phyloP scores from a whole-genome alignment of 2,797 vertebrate species.

The Peromyscus aztecus region DNA sequence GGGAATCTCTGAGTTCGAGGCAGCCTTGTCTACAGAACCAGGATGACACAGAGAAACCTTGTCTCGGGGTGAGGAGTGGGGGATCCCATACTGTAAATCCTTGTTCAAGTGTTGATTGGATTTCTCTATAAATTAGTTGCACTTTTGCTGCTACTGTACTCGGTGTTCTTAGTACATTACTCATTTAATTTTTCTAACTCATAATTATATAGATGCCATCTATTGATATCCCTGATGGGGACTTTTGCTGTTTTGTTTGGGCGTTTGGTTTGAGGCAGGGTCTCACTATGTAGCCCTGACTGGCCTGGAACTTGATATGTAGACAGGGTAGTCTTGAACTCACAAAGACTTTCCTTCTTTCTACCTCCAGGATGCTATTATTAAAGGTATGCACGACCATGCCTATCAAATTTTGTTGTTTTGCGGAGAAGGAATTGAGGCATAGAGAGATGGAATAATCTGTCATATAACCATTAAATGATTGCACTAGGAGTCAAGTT shows the following conservation, averaged over 20 bases:
- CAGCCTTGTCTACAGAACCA: neutral
- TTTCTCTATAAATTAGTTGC: constrained; percentile 40
- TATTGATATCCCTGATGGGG: neutral
- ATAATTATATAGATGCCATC: neutral
- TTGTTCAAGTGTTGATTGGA: neutral
- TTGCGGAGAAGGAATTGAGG: constrained; percentile 56
- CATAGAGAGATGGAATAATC: constrained; percentile 16
- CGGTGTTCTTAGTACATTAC: constrained; percentile 12
- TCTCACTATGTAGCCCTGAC: neutral
- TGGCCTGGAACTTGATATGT: neutral
- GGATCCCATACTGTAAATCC: constrained; percentile 23
- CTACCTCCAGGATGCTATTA: neutral
- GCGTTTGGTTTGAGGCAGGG: neutral
- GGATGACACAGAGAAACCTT: neutral
- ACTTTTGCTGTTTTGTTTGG: neutral
- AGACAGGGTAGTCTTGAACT: neutral
- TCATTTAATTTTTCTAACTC: constrained; percentile 46
- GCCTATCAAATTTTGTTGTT: neutral
- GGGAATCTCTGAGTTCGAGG: too few relatives aligned
- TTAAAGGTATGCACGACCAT: neutral
- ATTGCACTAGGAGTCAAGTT: neutral
- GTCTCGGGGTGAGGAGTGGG: rapidly evolving
- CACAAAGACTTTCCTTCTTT: neutral
- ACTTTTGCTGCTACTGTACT: constrained; percentile 50
- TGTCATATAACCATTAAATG: constrained; percentile 2